Base-by-base conservation (phyloP, 1,140 invertebrate genomes). In the Panulirus ornatus region DNA sequence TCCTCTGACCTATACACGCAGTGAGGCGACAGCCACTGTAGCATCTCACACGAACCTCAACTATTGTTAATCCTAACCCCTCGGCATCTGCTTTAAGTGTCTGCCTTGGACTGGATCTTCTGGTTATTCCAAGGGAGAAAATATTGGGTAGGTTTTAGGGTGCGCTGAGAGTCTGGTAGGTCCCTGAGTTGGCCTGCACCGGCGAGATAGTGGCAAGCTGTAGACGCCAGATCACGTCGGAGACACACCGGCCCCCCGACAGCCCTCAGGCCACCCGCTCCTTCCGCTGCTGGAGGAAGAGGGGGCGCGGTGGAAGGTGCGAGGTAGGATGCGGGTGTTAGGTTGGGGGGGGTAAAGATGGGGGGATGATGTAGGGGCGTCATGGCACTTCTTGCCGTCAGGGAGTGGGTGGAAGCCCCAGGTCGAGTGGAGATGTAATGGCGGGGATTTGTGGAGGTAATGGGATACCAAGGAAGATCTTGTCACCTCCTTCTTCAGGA, bases 101-200 rank as follows among this genome's bases (percentile, higher is more conserved):
- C 44, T 27, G 54, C 5, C 22, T 36, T 54, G 76, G 76, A 27
- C 30, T 54, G 76, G 76, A 79, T 79, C 76, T 19, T 40, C 16
- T n/a, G 54, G 76, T 79, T 79, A 79, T 79, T 79, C 76, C 54
- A 54, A 40, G 44, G 36, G 76, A 79, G 76, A 79, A 79, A 79
- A 79, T 79, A 79, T 79, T 79, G 76, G 76, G 76, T 54, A 54
- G 76, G 76, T 79, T 79, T 79, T 47, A 47, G 76, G 40, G 76
- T 44, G 54, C 44, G 76, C n/a, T 34, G 76, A 47, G 76, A 54
- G 76, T 44, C 22, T 47, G 76, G 76, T n/a, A 47, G 54, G 76
- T 47, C 27, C 30, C 76, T 2, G 76, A 54, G 40, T 79, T 40
- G 47, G 76, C 76, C 76, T 79, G 76, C 76, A 79, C 44, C n/a